These are phyloP conservation scores for Mythimna ferrago DNA, from an alignment of 2,888 invertebrate species.

Conservation along the genomic window DNA sequence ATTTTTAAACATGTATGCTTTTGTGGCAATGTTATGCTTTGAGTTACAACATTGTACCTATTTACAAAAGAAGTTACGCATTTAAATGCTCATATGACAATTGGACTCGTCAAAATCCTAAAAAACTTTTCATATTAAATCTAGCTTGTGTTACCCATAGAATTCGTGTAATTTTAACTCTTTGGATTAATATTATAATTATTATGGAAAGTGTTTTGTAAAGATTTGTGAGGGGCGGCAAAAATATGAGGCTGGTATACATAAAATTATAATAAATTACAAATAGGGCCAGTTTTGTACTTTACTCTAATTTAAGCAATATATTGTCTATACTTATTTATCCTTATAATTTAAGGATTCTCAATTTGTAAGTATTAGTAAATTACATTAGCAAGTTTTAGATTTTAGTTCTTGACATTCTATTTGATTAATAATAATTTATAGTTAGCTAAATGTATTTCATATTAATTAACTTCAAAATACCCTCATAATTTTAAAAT, in stretches of 20 bases:
- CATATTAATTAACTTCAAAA: slow-evolving; percentile 10
- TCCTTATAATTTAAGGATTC: slow-evolving; percentile 5
- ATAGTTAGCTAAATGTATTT: slow-evolving; percentile 15
- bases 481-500: slow-evolving; percentile 14
- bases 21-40: slow-evolving; percentile 4
- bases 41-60: slow-evolving; percentile 4
- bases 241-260: slow-evolving; percentile 29
- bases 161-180: background rate
- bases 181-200: background rate
- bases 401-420: slow-evolving; percentile 5
- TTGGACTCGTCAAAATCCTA: background rate
- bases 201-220: background rate
- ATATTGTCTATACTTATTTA: slow-evolving; percentile 2
- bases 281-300: slow-evolving; percentile 17
- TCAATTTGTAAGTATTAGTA: slow-evolving; percentile 23
- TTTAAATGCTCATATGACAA: background rate
- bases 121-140: background rate
- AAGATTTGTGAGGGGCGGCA: background rate
- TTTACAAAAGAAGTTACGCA: background rate
- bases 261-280: background rate
- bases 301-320: slow-evolving; percentile 7
- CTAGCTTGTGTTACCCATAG: background rate
- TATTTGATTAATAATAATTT: slow-evolving; percentile 14
- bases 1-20: slow-evolving; percentile 3
- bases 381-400: slow-evolving; percentile 21